Evolutionary conservation across 2,888 invertebrate genomes (phyloP), one percentile per base, ranked within the genome.

Genomic region (Phengaris arion): DNA sequence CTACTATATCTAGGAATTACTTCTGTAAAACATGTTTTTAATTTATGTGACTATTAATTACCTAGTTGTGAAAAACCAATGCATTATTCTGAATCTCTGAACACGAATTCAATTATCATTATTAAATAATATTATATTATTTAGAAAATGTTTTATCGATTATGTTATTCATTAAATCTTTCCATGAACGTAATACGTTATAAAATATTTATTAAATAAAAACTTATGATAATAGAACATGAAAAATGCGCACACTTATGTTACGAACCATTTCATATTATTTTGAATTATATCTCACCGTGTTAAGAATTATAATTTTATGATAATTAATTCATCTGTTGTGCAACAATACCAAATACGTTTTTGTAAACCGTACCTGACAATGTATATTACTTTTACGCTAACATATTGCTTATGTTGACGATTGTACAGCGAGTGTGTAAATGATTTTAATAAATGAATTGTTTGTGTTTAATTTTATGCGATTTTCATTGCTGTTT

Each of bases 381-480:
- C 22, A 70, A 15, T 22, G 22, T 22, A 22, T 15, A 59, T 59
- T 59, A 15, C 59, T 15, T 13, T 59, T 59, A 15, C 59, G 48
- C 48, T 48, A 48, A 64, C 64, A 13, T 35, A 64, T 35, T 35
- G 12, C 64, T 64, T 70, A 15, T 10, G 48, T 70, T 48, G 48
- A 48, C 51, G 70, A 70, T 51, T 64, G 64, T 64, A 70, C 70
- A 51, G 48, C 70, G 48, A 12, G 70, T 70, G 48, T 70, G 13
- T n/a, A 46, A 15, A 70, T 70, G 15, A 51, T 70, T 70, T 48
- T 51, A 70, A 70, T 70, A 48, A 48, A 70, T 70, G 51, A n/a
- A 70, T 70, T 70, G 48, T 70, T 70, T 70, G 70, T 70, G 70
- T 70, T 70, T 70, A 51, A 70, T 51, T 70, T 70, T 15, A 70